These are phyloP conservation scores for Branchinecta sandiegonensis DNA, from an alignment of 2,888 invertebrate species.

Conservation along the genomic window DNA sequence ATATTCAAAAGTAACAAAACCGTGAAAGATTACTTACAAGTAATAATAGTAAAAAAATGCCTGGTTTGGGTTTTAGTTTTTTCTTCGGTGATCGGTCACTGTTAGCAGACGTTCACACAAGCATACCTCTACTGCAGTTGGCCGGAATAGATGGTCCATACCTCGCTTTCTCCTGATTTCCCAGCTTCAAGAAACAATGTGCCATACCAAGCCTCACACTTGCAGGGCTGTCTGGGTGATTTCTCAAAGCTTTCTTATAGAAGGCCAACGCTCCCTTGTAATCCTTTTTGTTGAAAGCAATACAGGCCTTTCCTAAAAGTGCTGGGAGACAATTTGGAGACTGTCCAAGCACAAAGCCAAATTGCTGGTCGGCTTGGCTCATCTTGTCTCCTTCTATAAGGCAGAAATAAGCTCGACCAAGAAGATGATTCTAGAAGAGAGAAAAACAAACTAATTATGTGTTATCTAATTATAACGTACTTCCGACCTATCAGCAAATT, in stretches of 20 bases:
- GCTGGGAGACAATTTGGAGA: slow-evolving; percentile 93
- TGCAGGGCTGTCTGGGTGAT: slow-evolving; percentile 93
- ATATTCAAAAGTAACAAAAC: no score
- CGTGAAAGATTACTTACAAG: no score
- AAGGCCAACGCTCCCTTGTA: slow-evolving; percentile 88
- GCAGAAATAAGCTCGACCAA: slow-evolving; percentile 96
- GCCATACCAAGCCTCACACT: slow-evolving; percentile 91
- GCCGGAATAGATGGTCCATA: slow-evolving; percentile 31
- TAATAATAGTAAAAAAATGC: no score
- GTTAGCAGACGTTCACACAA: no score
- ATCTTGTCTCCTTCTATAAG: slow-evolving; percentile 96
- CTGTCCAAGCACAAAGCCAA: slow-evolving; percentile 94
- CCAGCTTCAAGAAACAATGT: slow-evolving; percentile 92
- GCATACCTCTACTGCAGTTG: no score
- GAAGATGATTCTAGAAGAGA: slow-evolving; percentile 65
- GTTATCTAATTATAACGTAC: no score
- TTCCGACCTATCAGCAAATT: no score
- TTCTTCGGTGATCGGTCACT: no score
- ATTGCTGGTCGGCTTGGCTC: slow-evolving; percentile 99
- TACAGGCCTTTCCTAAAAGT: slow-evolving; percentile 92
- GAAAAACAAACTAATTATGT: neutral
- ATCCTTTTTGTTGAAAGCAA: slow-evolving; percentile 94
- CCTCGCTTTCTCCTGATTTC: slow-evolving; percentile 87
- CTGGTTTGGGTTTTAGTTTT: no score
- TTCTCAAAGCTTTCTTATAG: slow-evolving; percentile 91